phyloP scores from a whole-genome alignment of 2,797 vertebrate species.

The Periophthalmus magnuspinnatus region DNA sequence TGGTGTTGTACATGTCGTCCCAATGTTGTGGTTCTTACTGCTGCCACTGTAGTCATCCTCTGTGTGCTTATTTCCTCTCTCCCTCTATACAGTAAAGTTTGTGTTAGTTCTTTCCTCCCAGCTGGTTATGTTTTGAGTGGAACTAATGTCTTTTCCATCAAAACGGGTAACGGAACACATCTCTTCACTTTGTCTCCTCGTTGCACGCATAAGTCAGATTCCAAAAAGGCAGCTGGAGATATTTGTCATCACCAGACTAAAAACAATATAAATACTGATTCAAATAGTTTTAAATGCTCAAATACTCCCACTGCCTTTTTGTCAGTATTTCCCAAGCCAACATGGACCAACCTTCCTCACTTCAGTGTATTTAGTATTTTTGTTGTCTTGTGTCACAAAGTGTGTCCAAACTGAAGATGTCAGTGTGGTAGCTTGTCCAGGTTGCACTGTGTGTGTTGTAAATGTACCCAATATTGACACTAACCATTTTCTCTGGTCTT shows the following conservation, averaged over 20 bases:
- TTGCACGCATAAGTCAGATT: slow-evolving; percentile 58
- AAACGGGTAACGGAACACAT: slow-evolving; percentile 64
- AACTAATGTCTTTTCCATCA: slow-evolving; percentile 70
- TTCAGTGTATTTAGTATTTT: slow-evolving; percentile 45
- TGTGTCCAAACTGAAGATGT: slow-evolving; percentile 37
- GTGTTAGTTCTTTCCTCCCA: slow-evolving; percentile 66
- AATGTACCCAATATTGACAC: slow-evolving; percentile 35
- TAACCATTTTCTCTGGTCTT: slow-evolving; percentile 75
- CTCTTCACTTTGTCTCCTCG: slow-evolving; percentile 56
- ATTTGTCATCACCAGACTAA: slow-evolving; percentile 41
- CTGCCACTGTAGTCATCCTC: slow-evolving; percentile 62
- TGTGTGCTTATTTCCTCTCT: slow-evolving; percentile 82
- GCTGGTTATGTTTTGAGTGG: slow-evolving; percentile 71
- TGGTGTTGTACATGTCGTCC: slow-evolving; percentile 76
- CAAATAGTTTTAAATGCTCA: slow-evolving; percentile 11
- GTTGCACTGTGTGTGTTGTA: slow-evolving; percentile 42
- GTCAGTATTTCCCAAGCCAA: slow-evolving; percentile 43
- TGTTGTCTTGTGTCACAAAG: slow-evolving; percentile 9
- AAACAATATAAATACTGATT: neutral
- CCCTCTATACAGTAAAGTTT: slow-evolving; percentile 68
- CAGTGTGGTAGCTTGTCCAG: slow-evolving; percentile 60
- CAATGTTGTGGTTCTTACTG: slow-evolving; percentile 63
- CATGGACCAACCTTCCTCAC: slow-evolving; percentile 59
- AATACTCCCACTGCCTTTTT: slow-evolving; percentile 49
- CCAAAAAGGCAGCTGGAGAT: slow-evolving; percentile 38